These are phyloP conservation scores for Caenorhabditis brenneri DNA, from an alignment of 1,140 invertebrate genomes.

Conservation along the genomic window DNA sequence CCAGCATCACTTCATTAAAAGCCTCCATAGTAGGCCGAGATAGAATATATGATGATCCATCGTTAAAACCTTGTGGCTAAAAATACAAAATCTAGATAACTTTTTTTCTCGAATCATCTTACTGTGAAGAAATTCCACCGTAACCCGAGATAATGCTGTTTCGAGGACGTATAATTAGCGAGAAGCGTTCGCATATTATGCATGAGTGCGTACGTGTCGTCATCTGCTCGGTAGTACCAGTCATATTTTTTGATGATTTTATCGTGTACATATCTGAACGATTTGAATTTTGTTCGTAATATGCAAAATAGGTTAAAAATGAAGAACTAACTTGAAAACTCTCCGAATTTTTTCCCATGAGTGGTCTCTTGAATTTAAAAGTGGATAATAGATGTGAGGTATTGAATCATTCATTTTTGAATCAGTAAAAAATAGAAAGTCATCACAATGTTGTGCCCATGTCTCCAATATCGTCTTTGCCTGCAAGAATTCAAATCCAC, in stretches of 20 bases:
- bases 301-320: not conserved
- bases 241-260: conserved; percentile 59
- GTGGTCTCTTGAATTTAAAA: conserved; percentile 45
- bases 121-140: conserved; percentile 56
- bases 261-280: conserved; percentile 46
- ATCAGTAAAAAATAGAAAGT: conserved; percentile 55
- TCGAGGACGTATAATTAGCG: conserved; percentile 53
- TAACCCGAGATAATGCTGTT: conserved; percentile 56
- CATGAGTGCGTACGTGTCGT: conserved; percentile 72
- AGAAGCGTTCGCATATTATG: conserved; percentile 71
- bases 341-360: conserved; percentile 56
- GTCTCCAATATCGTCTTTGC: conserved; percentile 53
- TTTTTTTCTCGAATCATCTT: not conserved
- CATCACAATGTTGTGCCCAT: conserved; percentile 54
- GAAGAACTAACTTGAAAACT: conserved; percentile 47
- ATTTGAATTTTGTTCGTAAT: not conserved
- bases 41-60: conserved; percentile 53
- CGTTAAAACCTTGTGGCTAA: conserved; percentile 50
- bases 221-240: conserved; percentile 71
- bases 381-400: conserved; percentile 50
- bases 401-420: conserved; percentile 52
- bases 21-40: conserved; percentile 38
- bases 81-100: conserved; percentile 1
- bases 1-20: conserved; percentile 48
- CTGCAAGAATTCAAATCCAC: not conserved